These are phyloP conservation scores for Euphonia xanthogaster DNA, from an alignment of 2,797 vertebrate genomes.

Conservation along the genomic window DNA sequence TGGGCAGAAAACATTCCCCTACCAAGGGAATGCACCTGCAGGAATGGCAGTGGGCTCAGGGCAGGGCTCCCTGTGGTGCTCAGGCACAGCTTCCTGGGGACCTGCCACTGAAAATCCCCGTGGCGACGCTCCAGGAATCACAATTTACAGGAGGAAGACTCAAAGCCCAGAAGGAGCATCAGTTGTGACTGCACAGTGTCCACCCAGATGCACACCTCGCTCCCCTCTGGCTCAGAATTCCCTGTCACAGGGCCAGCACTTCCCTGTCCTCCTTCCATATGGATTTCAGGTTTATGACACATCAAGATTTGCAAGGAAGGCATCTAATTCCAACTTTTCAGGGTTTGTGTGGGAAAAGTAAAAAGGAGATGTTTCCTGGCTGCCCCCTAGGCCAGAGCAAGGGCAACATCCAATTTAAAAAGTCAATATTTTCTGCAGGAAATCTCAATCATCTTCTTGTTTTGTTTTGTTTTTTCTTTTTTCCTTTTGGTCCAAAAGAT, in stretches of 20 bases:
- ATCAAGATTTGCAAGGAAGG: neutral
- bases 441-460: neutral
- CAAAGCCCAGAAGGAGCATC: neutral
- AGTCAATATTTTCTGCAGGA: neutral
- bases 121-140: neutral
- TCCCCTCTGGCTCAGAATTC: neutral
- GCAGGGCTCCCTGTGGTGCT: neutral
- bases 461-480: too few relatives aligned
- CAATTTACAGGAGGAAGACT: neutral
- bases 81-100: neutral
- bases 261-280: neutral
- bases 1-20: neutral
- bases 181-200: neutral
- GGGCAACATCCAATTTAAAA: neutral
- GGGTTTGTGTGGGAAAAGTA: neutral
- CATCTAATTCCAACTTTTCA: neutral
- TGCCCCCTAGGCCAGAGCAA: neutral
- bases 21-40: neutral
- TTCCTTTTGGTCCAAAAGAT: neutral
- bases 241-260: neutral
- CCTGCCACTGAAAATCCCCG: fast-evolving
- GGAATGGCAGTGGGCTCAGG: fast-evolving
- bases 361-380: neutral
- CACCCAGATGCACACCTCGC: fast-evolving
- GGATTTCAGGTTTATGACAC: neutral